A percentile compares a stretch with the other conserved stretches of the same genome.
Conservation (phyloP, 2,797 vertebrate species). For the Microctenopoma steveboyesi region DNA sequence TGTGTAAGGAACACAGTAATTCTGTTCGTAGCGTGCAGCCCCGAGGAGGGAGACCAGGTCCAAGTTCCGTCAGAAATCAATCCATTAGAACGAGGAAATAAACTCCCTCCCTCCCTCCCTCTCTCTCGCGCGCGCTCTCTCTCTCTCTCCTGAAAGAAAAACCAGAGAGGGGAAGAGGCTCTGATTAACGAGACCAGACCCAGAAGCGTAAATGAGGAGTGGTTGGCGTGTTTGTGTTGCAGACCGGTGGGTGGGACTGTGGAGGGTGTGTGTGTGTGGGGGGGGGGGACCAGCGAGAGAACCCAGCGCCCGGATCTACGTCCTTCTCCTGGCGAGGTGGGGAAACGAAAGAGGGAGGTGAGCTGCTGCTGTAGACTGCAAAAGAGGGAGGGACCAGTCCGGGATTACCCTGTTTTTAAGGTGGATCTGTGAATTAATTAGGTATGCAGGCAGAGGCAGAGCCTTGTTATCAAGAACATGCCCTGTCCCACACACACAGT, state of each 20-base stretch:
- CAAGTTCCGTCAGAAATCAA: constrained; percentile 55
- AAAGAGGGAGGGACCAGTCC: constrained; percentile 60
- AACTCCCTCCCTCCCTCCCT: constrained; percentile 31
- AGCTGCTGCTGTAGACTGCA: constrained; percentile 30
- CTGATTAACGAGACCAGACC: constrained; percentile 50
- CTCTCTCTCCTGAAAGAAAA: constrained; percentile 23
- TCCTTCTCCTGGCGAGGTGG: constrained; percentile 57
- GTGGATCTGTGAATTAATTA: constrained; percentile 66
- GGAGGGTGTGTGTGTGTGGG: background rate
- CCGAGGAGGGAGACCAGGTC: constrained; percentile 33
- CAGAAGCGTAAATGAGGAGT: constrained; percentile 35
- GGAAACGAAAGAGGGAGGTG: constrained; percentile 53
- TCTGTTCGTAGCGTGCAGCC: constrained; percentile 11
- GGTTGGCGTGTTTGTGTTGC: constrained; percentile 46
- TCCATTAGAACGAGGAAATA: constrained; percentile 37
- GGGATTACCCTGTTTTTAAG: constrained; percentile 68
- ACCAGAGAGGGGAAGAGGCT: constrained; percentile 43
- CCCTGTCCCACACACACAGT: too few relatives aligned
- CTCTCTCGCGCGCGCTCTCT: constrained; percentile 26
- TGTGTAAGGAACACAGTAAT: constrained; percentile 11
- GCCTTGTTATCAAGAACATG: constrained; percentile 14
- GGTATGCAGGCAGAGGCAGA: constrained; percentile 27
- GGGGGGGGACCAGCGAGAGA: constrained; percentile 46
- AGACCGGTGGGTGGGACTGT: constrained; percentile 51
- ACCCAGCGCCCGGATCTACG: constrained; percentile 50